phyloP scores from a whole-genome alignment of 2,797 vertebrate species.

The Acrossocheilus wenchowensis region DNA sequence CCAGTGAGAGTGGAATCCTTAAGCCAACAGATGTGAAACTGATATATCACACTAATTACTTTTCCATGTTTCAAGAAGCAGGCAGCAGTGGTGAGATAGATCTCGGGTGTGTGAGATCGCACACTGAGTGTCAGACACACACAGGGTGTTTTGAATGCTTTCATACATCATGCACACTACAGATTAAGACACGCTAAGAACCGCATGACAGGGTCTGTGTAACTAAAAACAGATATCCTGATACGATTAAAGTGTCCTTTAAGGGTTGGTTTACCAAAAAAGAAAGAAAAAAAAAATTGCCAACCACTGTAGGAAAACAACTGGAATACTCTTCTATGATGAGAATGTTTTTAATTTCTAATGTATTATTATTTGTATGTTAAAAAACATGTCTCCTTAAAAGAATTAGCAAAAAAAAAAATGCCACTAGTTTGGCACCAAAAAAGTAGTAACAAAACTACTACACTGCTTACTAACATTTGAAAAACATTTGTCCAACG shows the following conservation, averaged over 20 bases:
- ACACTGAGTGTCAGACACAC: slow-evolving; percentile 12
- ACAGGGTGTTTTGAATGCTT: slow-evolving; percentile 2
- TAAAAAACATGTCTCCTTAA: neutral
- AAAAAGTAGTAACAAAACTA: neutral
- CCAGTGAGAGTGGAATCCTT: slow-evolving; percentile 29
- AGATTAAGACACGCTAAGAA: slow-evolving; percentile 16
- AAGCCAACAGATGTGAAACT: slow-evolving; percentile 26
- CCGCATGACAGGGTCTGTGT: neutral
- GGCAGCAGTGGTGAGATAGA: slow-evolving; percentile 19
- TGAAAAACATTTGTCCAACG: no score
- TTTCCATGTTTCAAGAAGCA: slow-evolving; percentile 3
- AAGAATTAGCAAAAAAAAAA: neutral
- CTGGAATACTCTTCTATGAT: neutral
- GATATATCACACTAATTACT: slow-evolving; percentile 43
- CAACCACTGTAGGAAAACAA: neutral
- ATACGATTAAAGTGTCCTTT: neutral
- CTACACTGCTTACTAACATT: neutral
- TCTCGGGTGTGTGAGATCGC: slow-evolving; percentile 24
- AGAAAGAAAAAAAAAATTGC: neutral
- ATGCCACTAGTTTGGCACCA: neutral
- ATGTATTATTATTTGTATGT: neutral
- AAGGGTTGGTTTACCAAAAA: neutral
- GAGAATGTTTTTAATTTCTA: neutral
- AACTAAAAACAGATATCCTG: neutral
- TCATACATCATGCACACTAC: neutral